Base-by-base conservation (phyloP, 92 coral and sea anemone species). In the Bergia sp. region DNA sequence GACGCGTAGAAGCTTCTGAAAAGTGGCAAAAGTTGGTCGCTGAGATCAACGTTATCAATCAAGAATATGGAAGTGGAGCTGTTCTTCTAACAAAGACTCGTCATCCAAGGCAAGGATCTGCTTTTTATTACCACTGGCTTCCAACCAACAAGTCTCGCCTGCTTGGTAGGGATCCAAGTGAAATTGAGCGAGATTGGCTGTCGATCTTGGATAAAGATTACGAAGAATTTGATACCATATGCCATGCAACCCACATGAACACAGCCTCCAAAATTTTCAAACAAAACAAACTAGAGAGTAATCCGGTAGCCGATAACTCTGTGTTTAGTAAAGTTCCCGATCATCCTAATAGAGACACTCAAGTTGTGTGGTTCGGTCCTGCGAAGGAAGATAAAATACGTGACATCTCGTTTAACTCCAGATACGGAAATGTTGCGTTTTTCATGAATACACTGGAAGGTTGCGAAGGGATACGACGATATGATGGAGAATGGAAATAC, bases 341-440 rank as follows among this genome's bases (percentile, higher is more conserved):
- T 0, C 88, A 85, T 72, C 88, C 88, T 4, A 85, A 85, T 65
- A 40, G 49, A 41, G 65, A 38, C 39, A 85, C 88, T 38, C 11
- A 85, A 67, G 88, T 85, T 16, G 49, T 85, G 4, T 85, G 88
- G 88, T 85, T 85, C 37, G 80, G 88, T 12, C 88, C 88, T 3
- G 79, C 79, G 29, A 66, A 12, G 45, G 61, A 82, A 82, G 77
- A 37, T 9, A 37, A 58, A 37, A 16, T 82, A 37, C 5, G 2
- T 5, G n/a, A 23, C 9, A 3, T 66, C 7, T 64, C 8, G 0
- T 15, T 8, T 13, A 18, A 67, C 7, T 66, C 79, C 78, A 43
- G 37, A 49, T 85, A 85, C 69, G 83, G 83, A 79, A 40, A 79
- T 16, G 55, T 79, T 37, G 79, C 41, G n/a, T 40, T 85, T 41